phyloP scores from a whole-genome alignment of 2,113 vertebrate species.

The Callopanchax toddi region DNA sequence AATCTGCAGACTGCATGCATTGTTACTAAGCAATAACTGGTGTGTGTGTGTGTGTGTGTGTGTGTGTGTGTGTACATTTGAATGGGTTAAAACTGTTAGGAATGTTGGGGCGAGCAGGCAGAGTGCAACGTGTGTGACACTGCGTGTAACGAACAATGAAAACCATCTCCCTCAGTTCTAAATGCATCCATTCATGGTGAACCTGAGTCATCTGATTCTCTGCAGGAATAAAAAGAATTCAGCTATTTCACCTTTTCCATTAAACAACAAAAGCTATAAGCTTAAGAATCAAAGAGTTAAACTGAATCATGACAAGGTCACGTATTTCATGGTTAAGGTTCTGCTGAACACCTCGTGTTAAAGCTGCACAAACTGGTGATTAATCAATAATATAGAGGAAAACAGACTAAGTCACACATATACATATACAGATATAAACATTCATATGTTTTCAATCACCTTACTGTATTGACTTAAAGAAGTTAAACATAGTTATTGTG shows the following conservation, averaged over 20 bases:
- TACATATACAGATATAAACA: too few relatives aligned
- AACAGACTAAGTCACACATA: too few relatives aligned
- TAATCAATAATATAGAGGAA: too few relatives aligned
- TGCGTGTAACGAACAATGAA: constrained; percentile 52
- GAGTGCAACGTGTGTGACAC: constrained; percentile 24
- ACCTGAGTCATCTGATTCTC: constrained; percentile 45
- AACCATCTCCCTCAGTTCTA: constrained; percentile 43
- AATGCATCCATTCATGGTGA: constrained; percentile 63
- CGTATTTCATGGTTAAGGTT: neutral
- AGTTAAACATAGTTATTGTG: too few relatives aligned
- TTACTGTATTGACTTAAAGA: too few relatives aligned
- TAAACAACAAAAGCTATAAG: neutral
- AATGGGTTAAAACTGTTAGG: constrained; percentile 46
- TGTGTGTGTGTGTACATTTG: constrained; percentile 24
- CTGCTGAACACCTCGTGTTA: neutral
- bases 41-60: constrained; percentile 26
- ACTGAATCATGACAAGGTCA: neutral
- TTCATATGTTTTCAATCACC: too few relatives aligned
- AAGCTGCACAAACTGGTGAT: neutral
- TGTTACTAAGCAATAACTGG: constrained; percentile 40
- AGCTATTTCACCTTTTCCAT: constrained; percentile 4
- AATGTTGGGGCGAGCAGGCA: constrained; percentile 54
- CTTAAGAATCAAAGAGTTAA: neutral
- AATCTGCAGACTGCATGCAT: constrained; percentile 52
- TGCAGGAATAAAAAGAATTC: neutral